Evolutionary conservation across 2,797 vertebrate genomes (phyloP), one percentile per base, ranked within the genome.

Genomic region (Eospalax fontanierii): DNA sequence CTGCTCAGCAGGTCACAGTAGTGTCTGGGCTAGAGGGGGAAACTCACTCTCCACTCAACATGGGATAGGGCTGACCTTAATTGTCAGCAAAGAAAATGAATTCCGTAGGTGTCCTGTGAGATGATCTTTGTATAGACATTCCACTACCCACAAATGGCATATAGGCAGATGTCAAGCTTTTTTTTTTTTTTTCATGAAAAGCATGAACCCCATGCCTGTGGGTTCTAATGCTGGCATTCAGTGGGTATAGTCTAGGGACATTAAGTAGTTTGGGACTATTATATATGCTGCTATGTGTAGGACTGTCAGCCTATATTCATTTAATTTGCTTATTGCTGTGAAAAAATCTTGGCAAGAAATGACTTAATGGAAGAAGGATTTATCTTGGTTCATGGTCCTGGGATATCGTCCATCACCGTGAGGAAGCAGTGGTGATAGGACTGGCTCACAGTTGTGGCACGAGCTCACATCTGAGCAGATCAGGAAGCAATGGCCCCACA

Each of bases 11-110:
- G 30, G 50, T 59, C 28, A 3, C 76, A 11, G 24, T 1, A 11
- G n/a, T 22, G 8, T 19, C 75, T 14, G 3, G 30, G 38, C 59
- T 4, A 3, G 16, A 63, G 68, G 50, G 14, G 59, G 30, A 12
- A 15, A 19, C 43, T 26, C 4, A 0, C 40, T 21, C 26, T 74
- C 2, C 1, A 26, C 8, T 6, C 12, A 28, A 1, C 33, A 3
- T 8, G 40, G 65, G 3, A 1, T 4, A 57, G 74, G 38, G 33
- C 21, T 28, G 79, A 61, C 61, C 15, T 30, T 91, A 89, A 65
- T 22, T 24, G 59, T 74, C 40, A 87, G 63, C n/a, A 38, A 21
- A 7, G 79, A 78, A 63, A 54, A 43, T 2, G 1, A 3, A 9
- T n/a, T 46, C 50, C 35, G 6, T 14, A 10, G 63, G 24, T 16